Base-by-base conservation (phyloP, 1,140 invertebrate species). In the Phortica variegata region DNA sequence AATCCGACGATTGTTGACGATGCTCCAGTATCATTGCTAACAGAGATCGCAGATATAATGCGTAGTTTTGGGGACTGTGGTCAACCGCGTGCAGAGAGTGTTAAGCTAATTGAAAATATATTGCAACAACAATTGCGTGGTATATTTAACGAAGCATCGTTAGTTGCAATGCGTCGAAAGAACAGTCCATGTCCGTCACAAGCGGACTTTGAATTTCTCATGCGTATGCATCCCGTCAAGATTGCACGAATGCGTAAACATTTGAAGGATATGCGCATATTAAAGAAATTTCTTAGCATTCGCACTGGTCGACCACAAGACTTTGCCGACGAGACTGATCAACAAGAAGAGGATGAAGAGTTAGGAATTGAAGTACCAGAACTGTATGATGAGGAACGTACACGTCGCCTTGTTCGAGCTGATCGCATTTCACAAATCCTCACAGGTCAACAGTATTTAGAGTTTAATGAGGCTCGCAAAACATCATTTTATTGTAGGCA, bases 31-130 rank as follows among this genome's bases (percentile, higher is more conserved):
- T 73, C 70, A 6, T 20, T 74, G 18, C 42, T 74, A 0, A 70
- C 71, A 0, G 73, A 76, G 34, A 75, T 76, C 33, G 70, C 73
- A 0, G 73, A 75, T 43, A 75, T 76, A 10, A 75, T 76, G 73
- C 61, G 73, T 2, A 76, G 74, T 17, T 73, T 72, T 36, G 73
- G 73, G 0, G 73, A 76, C 29, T 61, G 71, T 21, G 66, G 72
- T 43, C 61, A 71, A 32, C 74, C 74, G 0, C 54, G 61, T 0
- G 56, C 54, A 5, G 57, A 59, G 0, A 71, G 74, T 37, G 69
- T 76, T 0, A 71, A 75, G 26, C 42, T 76, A 40, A 66, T 76
- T 0, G 74, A 76, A 41, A 70, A 76, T 31, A 75, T 76, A 31
- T 43, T 76, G 3, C 66, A 76, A 33, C 73, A 76, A 51, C 74